Evolutionary conservation across 2,797 vertebrate genomes (phyloP), one percentile per base, ranked within the genome.

Genomic region (Catostomus latipinnis): DNA sequence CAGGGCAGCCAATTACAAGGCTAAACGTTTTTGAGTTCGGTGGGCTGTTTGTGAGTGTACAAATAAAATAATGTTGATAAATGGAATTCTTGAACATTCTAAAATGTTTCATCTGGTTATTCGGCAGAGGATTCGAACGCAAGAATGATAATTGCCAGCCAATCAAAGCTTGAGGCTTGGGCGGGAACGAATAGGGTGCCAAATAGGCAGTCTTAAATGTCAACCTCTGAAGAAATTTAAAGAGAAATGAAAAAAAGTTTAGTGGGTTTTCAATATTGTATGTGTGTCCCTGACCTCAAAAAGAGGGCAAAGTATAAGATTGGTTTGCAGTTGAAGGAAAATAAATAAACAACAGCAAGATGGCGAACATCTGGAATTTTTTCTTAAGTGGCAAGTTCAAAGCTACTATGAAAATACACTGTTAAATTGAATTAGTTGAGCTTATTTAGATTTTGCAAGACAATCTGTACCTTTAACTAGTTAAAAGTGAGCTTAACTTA

Each of bases 331-430:
- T 90, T 80, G 73, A 80, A 84, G 84, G 81, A 79, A 78, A 86
- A 82, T 74, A 81, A 83, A 90, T 91, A 92, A 88, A 90, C 89
- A 89, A 90, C 82, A 88, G 83, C 84, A 88, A 91, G 91, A 93
- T 90, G 87, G 85, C 83, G 86, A 90, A 90, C 93, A 94, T 88
- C 90, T 95, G 94, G 89, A 86, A 84, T 82, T 91, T 88, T 82
- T 87, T 90, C 88, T 89, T 88, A 87, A 92, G 91, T 89, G 93
- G 92, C 85, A 83, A 91, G 92, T 93, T 94, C 92, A 93, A 94
- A 94, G 93, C 91, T 85, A 58, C 91, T 91, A 88, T 88, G 90
- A 93, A 94, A 94, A 93, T 91, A 91, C 90, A 90, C 34, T 34
- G 34, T 34, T 3, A 34, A 34, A 34, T 34, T 2, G 3, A 34